Evolutionary conservation across 2,797 vertebrate genomes (phyloP), one percentile per base, ranked within the genome.

Genomic region (Loris lydekkerianus): DNA sequence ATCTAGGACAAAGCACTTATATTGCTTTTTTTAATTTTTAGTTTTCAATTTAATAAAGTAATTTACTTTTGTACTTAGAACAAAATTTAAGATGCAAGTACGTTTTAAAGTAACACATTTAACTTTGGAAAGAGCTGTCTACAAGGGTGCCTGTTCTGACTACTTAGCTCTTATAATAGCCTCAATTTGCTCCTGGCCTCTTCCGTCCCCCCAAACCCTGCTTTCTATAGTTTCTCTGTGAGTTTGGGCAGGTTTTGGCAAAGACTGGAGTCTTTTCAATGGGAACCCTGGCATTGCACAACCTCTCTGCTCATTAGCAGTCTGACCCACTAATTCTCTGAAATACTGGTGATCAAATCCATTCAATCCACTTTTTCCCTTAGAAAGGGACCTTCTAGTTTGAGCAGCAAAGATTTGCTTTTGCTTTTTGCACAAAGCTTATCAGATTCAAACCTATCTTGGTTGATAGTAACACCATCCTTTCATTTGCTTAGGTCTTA

Each of bases 291-390:
- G 97, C 97, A 60, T 96, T 96, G 83, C 0, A 0, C 0, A 7
- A 90, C 87, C 70, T 61, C 83, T 86, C 61, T 96, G 97, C 98
- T 97, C 96, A 97, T 98, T 98, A 98, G 97, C 96, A 97, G 97
- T 97, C 97, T 86, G 97, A 97, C 96, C 98, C 94, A 92, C 97
- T 98, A 98, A 97, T 98, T 97, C 96, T 96, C 97, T 96, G 96
- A 97, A 98, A 98, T 93, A 96, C 97, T 97, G 98, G 96, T 97
- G 98, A 97, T 95, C 95, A 95, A 97, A 98, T 95, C 97, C 97
- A 96, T 46, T 67, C 61, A 69, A 10, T 92, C 53, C 61, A 60
- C 73, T 94, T 82, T 95, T 69, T 53, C 72, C 29, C 82, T 49
- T 80, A 61, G 90, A 92, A 94, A 80, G 73, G 82, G 65, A 81